A percentile compares a stretch with the other conserved stretches of the same genome.
phyloP scores from a whole-genome alignment of 2,888 invertebrate species.

The Patella pellucida region DNA sequence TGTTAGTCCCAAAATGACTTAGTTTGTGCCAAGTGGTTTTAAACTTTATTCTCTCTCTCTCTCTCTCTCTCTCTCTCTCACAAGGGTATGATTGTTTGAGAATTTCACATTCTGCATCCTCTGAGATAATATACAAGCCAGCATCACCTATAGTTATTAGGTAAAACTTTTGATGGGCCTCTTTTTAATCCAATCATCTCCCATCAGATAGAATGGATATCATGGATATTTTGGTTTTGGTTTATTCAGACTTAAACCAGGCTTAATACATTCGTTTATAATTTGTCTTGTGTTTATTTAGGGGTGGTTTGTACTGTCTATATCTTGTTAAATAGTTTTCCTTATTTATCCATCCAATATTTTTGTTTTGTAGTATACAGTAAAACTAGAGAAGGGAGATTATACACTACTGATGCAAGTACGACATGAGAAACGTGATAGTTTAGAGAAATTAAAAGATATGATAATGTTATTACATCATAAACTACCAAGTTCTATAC shows the following conservation, averaged over 20 bases:
- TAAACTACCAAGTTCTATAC: conserved; percentile 81
- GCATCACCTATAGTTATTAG: no score
- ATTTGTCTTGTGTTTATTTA: not conserved
- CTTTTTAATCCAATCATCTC: no score
- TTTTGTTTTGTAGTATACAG: conserved; percentile 78
- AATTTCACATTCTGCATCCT: no score
- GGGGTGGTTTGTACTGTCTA: not conserved
- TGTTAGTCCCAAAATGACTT: no score
- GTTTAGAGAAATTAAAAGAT: conserved; percentile 88
- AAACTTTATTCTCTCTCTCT: no score
- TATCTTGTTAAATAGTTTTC: conserved; percentile 4
- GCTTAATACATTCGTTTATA: not conserved
- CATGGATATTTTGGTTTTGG: not conserved
- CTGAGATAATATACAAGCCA: no score
- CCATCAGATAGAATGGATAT: no score
- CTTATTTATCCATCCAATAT: no score
- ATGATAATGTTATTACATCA: conserved; percentile 80
- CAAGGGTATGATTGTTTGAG: no score
- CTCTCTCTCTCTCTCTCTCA: no score
- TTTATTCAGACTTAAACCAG: not conserved
- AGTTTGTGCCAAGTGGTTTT: no score
- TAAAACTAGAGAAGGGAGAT: conserved; percentile 95
- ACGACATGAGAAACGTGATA: conserved; percentile 88
- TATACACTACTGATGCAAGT: conserved; percentile 89
- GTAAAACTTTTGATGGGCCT: no score